phyloP scores from a whole-genome alignment of 2,888 invertebrate genomes.

The Tyria jacobaeae region DNA sequence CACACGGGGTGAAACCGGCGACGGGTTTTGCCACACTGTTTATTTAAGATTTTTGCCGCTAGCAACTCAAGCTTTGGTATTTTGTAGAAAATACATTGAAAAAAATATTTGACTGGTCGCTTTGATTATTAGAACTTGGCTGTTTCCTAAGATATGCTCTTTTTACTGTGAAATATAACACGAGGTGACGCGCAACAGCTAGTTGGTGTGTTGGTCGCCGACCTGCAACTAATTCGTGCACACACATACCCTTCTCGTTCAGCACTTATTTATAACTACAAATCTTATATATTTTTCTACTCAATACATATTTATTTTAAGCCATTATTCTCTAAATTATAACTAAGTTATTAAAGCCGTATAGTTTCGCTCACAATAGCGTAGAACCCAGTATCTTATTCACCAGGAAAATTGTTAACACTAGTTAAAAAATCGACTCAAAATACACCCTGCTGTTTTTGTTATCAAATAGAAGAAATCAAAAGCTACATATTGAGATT shows the following conservation, averaged over 20 bases:
- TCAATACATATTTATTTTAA: constrained; percentile 5
- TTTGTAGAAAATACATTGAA: constrained; percentile 63
- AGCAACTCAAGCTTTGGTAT: constrained; percentile 76
- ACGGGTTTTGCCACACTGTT: constrained; percentile 62
- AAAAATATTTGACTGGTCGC: constrained; percentile 82
- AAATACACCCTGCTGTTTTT: neutral
- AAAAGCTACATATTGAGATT: too few relatives aligned
- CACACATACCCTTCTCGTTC: constrained; percentile 22
- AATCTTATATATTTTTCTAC: constrained; percentile 1
- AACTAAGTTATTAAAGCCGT: constrained; percentile 26
- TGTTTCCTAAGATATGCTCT: constrained; percentile 73
- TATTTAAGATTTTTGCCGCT: constrained; percentile 72
- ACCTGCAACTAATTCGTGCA: constrained; percentile 11
- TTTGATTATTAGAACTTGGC: constrained; percentile 76
- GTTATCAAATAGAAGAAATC: neutral
- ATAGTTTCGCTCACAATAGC: constrained; percentile 45
- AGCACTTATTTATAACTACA: constrained; percentile 16
- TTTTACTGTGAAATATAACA: constrained; percentile 62
- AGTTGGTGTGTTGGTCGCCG: constrained; percentile 1
- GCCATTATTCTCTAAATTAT: constrained; percentile 32
- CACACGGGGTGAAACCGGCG: constrained; percentile 56
- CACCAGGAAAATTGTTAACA: neutral
- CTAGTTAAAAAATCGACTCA: constrained; percentile 1
- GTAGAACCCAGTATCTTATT: constrained; percentile 34
- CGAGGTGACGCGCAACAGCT: constrained; percentile 18